A percentile compares a stretch with the other conserved stretches of the same genome.
These are phyloP conservation scores for Hippolais icterina DNA, from an alignment of 2,113 vertebrate genomes.

Conservation along the genomic window DNA sequence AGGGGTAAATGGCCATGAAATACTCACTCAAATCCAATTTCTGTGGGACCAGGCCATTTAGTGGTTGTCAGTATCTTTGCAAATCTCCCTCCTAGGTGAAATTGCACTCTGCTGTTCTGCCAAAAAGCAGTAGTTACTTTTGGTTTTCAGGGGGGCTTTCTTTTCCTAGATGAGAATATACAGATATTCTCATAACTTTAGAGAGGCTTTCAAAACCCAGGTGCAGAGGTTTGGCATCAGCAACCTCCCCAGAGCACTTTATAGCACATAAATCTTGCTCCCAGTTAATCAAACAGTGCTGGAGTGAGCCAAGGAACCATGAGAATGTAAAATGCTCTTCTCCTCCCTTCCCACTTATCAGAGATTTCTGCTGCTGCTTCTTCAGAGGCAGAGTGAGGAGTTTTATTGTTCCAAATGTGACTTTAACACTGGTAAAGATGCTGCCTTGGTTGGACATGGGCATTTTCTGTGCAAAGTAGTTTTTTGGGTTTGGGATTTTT, in stretches of 20 bases:
- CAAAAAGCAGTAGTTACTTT: constrained; percentile 44
- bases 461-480: not conserved
- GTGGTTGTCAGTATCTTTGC: not conserved
- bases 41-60: not conserved
- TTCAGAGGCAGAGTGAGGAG: not conserved
- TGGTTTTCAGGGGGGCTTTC: not conserved
- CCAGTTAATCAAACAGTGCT: constrained; percentile 37
- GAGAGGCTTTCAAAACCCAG: constrained; percentile 52
- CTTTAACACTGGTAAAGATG: not conserved
- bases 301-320: constrained; percentile 18
- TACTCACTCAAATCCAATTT: not conserved
- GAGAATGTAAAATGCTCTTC: not conserved
- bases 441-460: not conserved
- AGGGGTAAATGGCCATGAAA: not conserved
- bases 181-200: constrained; percentile 36
- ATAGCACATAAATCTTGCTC: constrained; percentile 54
- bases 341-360: not conserved
- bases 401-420: not conserved
- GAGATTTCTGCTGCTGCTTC: not conserved
- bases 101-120: not conserved
- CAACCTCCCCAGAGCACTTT: constrained; percentile 46
- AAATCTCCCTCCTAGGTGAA: constrained; percentile 16
- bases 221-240: constrained; percentile 57
- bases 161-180: constrained; percentile 19
- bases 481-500: not conserved